phyloP scores from a whole-genome alignment of 2,797 vertebrate genomes.

The Vireo griseus region DNA sequence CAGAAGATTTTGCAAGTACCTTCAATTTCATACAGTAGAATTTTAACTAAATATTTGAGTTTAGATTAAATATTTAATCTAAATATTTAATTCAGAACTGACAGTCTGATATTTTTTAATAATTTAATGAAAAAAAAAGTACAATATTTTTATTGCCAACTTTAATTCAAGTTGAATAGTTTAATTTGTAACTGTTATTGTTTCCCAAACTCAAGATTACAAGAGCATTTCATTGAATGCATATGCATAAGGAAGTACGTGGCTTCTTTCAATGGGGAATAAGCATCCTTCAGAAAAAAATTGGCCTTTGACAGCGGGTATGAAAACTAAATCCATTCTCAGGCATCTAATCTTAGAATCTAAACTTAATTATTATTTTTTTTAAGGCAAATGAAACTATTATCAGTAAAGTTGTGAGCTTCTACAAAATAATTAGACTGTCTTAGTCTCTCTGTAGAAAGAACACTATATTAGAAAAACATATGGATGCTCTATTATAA shows the following conservation, averaged over 20 bases:
- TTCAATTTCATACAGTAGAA: neutral
- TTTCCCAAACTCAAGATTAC: neutral
- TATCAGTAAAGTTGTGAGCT: neutral
- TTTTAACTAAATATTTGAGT: slow-evolving; percentile 19
- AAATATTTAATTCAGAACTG: slow-evolving; percentile 29
- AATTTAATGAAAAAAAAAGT: neutral
- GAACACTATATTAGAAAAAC: neutral
- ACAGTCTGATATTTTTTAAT: neutral
- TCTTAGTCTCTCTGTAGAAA: neutral
- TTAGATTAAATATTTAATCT: slow-evolving; percentile 2
- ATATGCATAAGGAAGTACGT: neutral
- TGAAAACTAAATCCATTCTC: neutral
- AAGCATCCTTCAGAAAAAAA: neutral
- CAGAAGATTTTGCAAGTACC: neutral
- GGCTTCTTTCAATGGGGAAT: neutral
- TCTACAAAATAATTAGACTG: neutral
- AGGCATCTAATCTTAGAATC: neutral
- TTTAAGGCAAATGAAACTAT: neutral
- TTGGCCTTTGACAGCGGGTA: neutral
- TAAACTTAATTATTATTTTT: neutral
- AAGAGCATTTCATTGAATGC: neutral
- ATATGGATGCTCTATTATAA: neutral
- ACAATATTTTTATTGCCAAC: neutral
- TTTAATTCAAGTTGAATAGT: neutral
- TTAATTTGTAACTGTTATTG: neutral